Conservation (phyloP, 2,888 invertebrate species). For the Bellardia bayeri region DNA sequence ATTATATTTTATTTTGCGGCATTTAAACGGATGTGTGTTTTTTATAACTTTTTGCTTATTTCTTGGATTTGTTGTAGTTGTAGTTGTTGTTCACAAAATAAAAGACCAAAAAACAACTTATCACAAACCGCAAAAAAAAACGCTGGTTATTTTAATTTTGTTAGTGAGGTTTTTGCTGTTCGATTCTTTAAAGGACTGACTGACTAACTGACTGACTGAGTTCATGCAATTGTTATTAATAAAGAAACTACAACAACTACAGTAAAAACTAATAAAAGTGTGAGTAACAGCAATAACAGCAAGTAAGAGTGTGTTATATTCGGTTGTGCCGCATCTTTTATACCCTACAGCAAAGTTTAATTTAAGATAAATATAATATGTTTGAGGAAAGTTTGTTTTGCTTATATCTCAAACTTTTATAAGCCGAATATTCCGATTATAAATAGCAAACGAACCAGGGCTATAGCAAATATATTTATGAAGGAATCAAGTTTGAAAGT, state of each 20-base stretch:
- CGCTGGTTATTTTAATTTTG: slow-evolving; percentile 1
- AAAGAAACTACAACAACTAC: slow-evolving; percentile 34
- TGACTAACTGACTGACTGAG: slow-evolving; percentile 4
- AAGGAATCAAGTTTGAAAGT: too few relatives aligned
- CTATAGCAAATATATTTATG: too few relatives aligned
- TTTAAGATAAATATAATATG: too few relatives aligned
- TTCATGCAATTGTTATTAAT: slow-evolving; percentile 16
- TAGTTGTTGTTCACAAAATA: slow-evolving; percentile 6
- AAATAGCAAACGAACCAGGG: too few relatives aligned
- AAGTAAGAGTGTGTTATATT: too few relatives aligned
- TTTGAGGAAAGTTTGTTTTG: too few relatives aligned
- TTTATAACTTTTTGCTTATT: slow-evolving; percentile 4
- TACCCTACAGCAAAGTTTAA: too few relatives aligned
- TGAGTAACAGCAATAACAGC: slow-evolving; percentile 17
- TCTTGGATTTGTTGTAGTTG: background rate
- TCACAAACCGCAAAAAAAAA: slow-evolving; percentile 59
- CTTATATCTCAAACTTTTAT: too few relatives aligned
- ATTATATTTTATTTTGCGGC: slow-evolving; percentile 17
- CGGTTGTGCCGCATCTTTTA: too few relatives aligned
- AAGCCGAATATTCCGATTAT: too few relatives aligned
- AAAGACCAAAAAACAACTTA: slow-evolving; percentile 43
- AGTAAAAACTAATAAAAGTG: slow-evolving; percentile 31
- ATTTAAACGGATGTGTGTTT: slow-evolving; percentile 49
- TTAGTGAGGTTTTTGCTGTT: slow-evolving; percentile 1
- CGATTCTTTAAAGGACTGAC: slow-evolving; percentile 57